Percentiles rank a stretch among this genome's conserved stretches.
These are phyloP conservation scores for Drosophila kuntzei DNA, from an alignment of 2,888 invertebrate genomes.

Conservation along the genomic window DNA sequence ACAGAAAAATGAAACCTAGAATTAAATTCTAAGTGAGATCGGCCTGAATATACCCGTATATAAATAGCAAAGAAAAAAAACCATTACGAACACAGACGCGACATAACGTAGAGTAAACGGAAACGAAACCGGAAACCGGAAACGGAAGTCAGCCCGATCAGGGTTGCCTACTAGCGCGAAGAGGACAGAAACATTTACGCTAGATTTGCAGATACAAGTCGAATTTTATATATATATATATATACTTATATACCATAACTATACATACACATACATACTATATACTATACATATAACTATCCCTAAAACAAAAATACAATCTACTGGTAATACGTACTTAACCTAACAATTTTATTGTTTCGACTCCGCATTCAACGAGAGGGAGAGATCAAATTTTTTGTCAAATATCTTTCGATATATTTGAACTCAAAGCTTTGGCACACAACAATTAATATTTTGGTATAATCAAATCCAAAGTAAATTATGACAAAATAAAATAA, in stretches of 20 bases:
- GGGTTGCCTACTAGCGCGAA: slow-evolving; percentile 19
- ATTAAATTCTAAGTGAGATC: slow-evolving; percentile 53
- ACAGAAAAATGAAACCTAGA: slow-evolving; percentile 47
- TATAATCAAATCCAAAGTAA: slow-evolving; percentile 27
- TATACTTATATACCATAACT: slow-evolving; percentile 52
- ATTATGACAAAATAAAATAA: slow-evolving; percentile 15
- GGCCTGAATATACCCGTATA: slow-evolving; percentile 23
- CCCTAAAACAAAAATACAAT: slow-evolving; percentile 39
- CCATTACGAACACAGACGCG: neutral
- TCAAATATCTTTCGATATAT: slow-evolving; percentile 38
- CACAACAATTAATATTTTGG: slow-evolving; percentile 66
- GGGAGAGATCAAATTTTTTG: slow-evolving; percentile 24
- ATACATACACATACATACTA: slow-evolving; percentile 41
- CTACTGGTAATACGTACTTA: slow-evolving; percentile 48
- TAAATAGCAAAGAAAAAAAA: slow-evolving; percentile 4
- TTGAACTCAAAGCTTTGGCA: slow-evolving; percentile 80
- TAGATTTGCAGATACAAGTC: slow-evolving; percentile 81
- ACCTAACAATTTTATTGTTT: slow-evolving; percentile 51
- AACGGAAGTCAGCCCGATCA: slow-evolving; percentile 12
- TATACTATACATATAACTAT: slow-evolving; percentile 37
- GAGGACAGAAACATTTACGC: slow-evolving; percentile 63
- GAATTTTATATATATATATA: slow-evolving; percentile 81
- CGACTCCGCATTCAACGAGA: slow-evolving; percentile 34
- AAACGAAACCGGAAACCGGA: slow-evolving; percentile 6
- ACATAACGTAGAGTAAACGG: slow-evolving; percentile 7